These are phyloP conservation scores for Zaprionus obscuricornis DNA, from an alignment of 2,888 invertebrate species.

Conservation along the genomic window DNA sequence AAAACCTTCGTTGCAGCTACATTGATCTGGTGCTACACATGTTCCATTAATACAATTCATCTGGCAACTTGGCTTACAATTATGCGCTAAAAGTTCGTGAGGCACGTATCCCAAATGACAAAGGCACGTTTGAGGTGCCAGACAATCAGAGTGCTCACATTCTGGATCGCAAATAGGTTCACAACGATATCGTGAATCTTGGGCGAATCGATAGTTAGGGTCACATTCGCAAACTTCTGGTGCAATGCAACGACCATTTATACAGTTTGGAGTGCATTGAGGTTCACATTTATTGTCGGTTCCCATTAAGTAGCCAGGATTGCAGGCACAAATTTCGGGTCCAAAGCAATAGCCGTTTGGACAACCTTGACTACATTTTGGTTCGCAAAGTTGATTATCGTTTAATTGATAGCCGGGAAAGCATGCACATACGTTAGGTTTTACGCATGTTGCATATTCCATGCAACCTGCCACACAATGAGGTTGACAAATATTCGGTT, in stretches of 20 bases:
- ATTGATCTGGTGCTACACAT: slow-evolving; percentile 65
- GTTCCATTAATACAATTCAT: slow-evolving; percentile 59
- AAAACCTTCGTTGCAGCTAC: slow-evolving; percentile 80
- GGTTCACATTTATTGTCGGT: slow-evolving; percentile 71
- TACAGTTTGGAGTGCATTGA: slow-evolving; percentile 67
- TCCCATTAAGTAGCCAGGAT: slow-evolving; percentile 79
- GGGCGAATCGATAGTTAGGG: slow-evolving; percentile 41
- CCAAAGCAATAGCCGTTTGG: slow-evolving; percentile 69
- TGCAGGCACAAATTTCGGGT: slow-evolving; percentile 70
- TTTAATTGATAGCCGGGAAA: slow-evolving; percentile 59
- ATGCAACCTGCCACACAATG: slow-evolving; percentile 60
- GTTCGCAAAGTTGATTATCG: slow-evolving; percentile 37
- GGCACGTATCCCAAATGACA: slow-evolving; percentile 75
- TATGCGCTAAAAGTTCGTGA: background rate
- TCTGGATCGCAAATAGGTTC: slow-evolving; percentile 78
- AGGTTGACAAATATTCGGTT: slow-evolving; percentile 45
- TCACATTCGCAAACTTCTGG: slow-evolving; percentile 72
- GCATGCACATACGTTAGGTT: slow-evolving; percentile 72
- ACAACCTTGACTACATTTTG: slow-evolving; percentile 64
- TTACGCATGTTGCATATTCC: slow-evolving; percentile 67
- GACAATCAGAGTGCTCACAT: slow-evolving; percentile 82
- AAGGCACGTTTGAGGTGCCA: slow-evolving; percentile 56
- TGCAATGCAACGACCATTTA: slow-evolving; percentile 84
- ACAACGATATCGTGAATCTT: slow-evolving; percentile 60
- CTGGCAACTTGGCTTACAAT: slow-evolving; percentile 54